A percentile compares a stretch with the other conserved stretches of the same genome.
Conservation (phyloP, 2,797 vertebrate species). For the Acropternis orthonyx region DNA sequence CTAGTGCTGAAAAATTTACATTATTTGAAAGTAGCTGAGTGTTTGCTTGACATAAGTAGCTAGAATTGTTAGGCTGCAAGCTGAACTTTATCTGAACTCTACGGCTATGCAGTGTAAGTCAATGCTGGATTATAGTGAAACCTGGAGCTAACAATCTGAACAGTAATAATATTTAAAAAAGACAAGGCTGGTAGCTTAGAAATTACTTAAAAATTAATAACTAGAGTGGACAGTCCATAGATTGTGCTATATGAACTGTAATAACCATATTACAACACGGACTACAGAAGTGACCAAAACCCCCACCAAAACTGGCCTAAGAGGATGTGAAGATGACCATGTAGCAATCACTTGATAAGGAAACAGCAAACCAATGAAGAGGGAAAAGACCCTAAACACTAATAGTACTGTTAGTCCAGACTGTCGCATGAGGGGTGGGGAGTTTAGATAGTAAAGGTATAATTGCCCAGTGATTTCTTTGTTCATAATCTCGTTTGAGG, state of each 20-base stretch:
- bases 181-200: background rate
- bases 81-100: background rate
- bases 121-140: background rate
- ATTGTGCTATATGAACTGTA: background rate
- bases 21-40: background rate
- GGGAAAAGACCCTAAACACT: background rate
- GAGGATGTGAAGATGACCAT: background rate
- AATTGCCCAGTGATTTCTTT: background rate
- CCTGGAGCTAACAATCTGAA: background rate
- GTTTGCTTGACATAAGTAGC: background rate
- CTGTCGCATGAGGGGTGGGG: background rate
- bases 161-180: background rate
- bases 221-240: background rate
- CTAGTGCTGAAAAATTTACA: background rate
- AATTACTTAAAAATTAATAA: background rate
- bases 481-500: background rate
- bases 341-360: background rate
- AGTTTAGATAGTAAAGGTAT: background rate
- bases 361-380: background rate
- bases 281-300: background rate
- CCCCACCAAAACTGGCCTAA: background rate
- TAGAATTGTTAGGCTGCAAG: background rate
- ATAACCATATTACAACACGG: background rate
- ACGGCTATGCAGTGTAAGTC: background rate
- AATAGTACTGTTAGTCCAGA: background rate